Evolutionary conservation across 2,797 vertebrate genomes (phyloP), one percentile per base, ranked within the genome.

Genomic region (Poecile montanus): DNA sequence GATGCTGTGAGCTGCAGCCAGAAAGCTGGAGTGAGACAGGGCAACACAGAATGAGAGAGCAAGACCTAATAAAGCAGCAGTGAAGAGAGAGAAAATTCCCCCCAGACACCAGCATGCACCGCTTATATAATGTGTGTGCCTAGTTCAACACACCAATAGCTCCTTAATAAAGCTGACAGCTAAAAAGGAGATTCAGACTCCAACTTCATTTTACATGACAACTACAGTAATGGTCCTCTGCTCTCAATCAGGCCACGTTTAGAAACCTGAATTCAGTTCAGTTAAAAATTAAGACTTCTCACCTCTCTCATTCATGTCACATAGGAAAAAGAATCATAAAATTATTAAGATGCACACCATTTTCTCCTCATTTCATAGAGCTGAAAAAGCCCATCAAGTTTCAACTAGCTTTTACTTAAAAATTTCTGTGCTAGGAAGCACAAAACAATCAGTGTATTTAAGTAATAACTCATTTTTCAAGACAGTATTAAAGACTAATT

Each of bases 141-240:
- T 95, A 96, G 95, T 96, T 98, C 97, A 96, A 94, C 97, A 97
- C 96, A 95, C 93, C 96, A 95, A 95, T 95, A 98, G 96, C 96
- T 97, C 94, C 93, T 97, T 97, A 94, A 83, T 97, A 97, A 98
- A 98, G 97, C 96, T 98, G 98, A 98, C 98, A 98, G 98, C 97
- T 97, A 97, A 98, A 97, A 96, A 95, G 93, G 88, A 96, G 97
- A 95, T 97, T 97, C 97, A 94, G 97, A 96, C 93, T 96, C 97
- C 89, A 97, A 97, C 97, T 98, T 98, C 97, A 98, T 98, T 98
- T 97, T 98, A 98, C 97, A 98, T 98, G 97, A 98, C 98, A 98
- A 93, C 91, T 97, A 95, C 89, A 97, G 95, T 91, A 97, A 97
- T 95, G 96, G 98, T 95, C 89, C 90, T 97, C 97, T 98, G 96